phyloP scores from a whole-genome alignment of 2,797 vertebrate genomes.

The Sciurus carolinensis region DNA sequence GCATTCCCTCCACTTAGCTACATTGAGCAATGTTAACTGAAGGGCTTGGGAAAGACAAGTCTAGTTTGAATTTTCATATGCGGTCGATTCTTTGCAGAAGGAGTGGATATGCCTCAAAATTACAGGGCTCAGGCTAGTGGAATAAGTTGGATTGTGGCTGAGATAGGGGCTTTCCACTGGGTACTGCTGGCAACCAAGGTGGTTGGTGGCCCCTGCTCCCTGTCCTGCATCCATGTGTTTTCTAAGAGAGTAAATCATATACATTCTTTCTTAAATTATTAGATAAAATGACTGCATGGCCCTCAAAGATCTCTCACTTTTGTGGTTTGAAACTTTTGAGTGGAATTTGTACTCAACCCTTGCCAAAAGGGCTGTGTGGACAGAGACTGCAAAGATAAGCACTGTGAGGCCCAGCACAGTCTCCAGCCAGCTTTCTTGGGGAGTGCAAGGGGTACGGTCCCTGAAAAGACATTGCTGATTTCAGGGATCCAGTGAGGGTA shows the following conservation, averaged over 20 bases:
- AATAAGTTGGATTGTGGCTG: conserved; percentile 33
- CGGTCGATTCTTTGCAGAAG: conserved; percentile 71
- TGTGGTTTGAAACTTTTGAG: conserved; percentile 85
- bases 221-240: conserved; percentile 44
- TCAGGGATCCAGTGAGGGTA: conserved; percentile 15
- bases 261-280: conserved; percentile 58
- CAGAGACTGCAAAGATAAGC: conserved; percentile 65
- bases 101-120: conserved; percentile 22
- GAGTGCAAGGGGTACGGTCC: neutral
- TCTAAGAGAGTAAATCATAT: conserved; percentile 70
- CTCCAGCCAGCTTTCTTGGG: neutral
- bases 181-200: neutral
- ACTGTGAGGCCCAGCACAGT: conserved; percentile 52
- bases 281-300: conserved; percentile 72
- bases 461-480: neutral
- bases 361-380: conserved; percentile 75
- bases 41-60: conserved; percentile 69
- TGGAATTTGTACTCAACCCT: conserved; percentile 74
- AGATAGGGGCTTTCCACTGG: conserved; percentile 36
- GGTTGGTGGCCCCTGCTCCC: neutral
- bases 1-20: conserved; percentile 79
- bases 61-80: conserved; percentile 71
- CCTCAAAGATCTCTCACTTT: conserved; percentile 61
- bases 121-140: neutral
- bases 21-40: conserved; percentile 81